Evolutionary conservation across 2,113 vertebrate genomes (phyloP).

Genomic region (Lagopus muta): DNA sequence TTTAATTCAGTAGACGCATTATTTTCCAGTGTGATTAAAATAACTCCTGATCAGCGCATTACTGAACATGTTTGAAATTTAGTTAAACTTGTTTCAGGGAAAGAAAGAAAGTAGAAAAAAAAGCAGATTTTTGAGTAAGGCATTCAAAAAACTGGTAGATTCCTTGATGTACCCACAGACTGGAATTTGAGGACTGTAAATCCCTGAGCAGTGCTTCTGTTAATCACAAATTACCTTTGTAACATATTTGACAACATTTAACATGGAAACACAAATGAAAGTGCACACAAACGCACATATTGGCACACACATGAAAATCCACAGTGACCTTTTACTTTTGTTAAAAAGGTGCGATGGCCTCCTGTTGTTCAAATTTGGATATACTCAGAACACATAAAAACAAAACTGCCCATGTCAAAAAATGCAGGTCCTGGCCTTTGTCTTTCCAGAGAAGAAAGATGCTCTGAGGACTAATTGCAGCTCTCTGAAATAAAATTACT

Average conservation of each 20-base stretch:
- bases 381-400: constrained; percentile 5
- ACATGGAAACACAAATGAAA: neutral
- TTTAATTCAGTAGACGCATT: neutral
- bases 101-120: constrained; percentile 14
- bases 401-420: neutral
- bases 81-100: constrained; percentile 38
- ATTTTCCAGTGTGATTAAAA: constrained; percentile 54
- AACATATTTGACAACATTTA: neutral
- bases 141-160: neutral
- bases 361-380: neutral
- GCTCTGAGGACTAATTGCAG: constrained; percentile 16
- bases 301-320: neutral
- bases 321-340: neutral
- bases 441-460: constrained; percentile 28
- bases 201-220: neutral
- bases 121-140: neutral
- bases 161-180: constrained; percentile 20
- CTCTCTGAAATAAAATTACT: constrained; percentile 22
- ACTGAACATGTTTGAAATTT: constrained; percentile 41
- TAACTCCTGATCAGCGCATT: constrained; percentile 43
- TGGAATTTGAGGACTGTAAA: neutral
- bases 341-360: neutral
- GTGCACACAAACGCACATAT: neutral
- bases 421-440: neutral
- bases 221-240: neutral